Evolutionary conservation across 2,113 vertebrate genomes (phyloP).

Genomic region (Stomatorhinus ivindoensis): DNA sequence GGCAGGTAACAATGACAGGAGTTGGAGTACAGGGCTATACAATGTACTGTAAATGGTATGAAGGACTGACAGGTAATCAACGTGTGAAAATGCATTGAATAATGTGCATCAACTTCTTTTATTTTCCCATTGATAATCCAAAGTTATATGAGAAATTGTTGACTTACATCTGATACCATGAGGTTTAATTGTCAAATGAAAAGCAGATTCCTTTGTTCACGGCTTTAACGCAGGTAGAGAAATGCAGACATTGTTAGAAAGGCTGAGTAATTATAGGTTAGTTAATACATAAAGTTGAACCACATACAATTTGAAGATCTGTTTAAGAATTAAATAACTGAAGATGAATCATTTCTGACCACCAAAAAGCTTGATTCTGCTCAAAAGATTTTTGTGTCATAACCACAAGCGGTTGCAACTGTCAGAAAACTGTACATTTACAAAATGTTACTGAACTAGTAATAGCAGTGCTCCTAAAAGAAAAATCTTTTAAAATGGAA

Average conservation of each 20-base stretch:
- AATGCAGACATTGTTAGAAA: conserved; percentile 5
- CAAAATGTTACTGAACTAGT: background rate
- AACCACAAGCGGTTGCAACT: background rate
- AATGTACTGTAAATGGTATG: background rate
- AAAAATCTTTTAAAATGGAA: background rate
- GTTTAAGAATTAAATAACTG: background rate
- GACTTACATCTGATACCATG: background rate
- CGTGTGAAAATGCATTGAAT: background rate
- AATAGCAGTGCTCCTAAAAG: background rate
- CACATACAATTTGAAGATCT: background rate
- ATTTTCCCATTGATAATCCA: background rate
- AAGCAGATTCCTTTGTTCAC: background rate
- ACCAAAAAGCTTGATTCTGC: background rate
- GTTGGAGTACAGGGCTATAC: background rate
- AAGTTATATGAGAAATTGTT: background rate
- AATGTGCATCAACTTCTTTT: background rate
- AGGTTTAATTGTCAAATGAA: background rate
- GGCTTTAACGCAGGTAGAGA: background rate
- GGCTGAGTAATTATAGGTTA: background rate
- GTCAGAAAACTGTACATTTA: background rate
- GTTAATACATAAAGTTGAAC: background rate
- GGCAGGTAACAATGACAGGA: background rate
- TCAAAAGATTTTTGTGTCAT: background rate
- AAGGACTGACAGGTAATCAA: background rate
- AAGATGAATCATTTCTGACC: background rate